Base-by-base conservation (phyloP, 2,888 invertebrate species). In the Nesidiocoris tenuis region DNA sequence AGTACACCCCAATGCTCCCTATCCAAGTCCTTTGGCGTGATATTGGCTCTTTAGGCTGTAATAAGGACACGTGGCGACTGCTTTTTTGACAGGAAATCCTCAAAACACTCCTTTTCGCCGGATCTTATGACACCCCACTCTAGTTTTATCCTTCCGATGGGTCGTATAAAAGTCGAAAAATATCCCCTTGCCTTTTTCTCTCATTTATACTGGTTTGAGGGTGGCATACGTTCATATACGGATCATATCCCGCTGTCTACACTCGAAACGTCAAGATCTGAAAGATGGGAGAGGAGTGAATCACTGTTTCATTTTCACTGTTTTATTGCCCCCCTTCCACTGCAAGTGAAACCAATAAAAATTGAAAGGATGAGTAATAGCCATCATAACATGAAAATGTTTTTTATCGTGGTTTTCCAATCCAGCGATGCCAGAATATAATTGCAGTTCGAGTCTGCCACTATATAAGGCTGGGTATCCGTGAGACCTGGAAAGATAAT, bases 41-140 rank as follows among this genome's bases (percentile, higher is more conserved):
- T 18, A 18, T 19, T 18, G 21, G 61, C 16, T 18, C 61, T 17
- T 7, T 59, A 2, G 18, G 16, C 61, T 16, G 61, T 59, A 17
- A 59, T 59, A 59, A 59, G 18, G 61, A 59, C 61, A 17, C 18
- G 18, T 59, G 21, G 7, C 3, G 21, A 59, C 21, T 59, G 5
- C 64, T 24, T n/a, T n/a, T n/a, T 64, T n/a, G 64, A 39, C 39
- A 39, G 39, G 39, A 39, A 39, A 39, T 39, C 39, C 39, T 39
- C 39, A 39, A 39, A 39, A 39, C 39, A 39, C 12, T 39, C 39
- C 39, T 39, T 39, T 39, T 39, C 39, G 12, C 39, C 39, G 39
- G 12, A 39, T 39, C 39, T 39, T 39, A 3, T 3, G 39, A 39
- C 39, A 39, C 39, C 39, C 39, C n/a, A 7, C 39, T 39, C 39